A percentile compares a stretch with the other conserved stretches of the same genome.
Conservation (phyloP, 2,888 invertebrate species). For the Orchesella flavescens region DNA sequence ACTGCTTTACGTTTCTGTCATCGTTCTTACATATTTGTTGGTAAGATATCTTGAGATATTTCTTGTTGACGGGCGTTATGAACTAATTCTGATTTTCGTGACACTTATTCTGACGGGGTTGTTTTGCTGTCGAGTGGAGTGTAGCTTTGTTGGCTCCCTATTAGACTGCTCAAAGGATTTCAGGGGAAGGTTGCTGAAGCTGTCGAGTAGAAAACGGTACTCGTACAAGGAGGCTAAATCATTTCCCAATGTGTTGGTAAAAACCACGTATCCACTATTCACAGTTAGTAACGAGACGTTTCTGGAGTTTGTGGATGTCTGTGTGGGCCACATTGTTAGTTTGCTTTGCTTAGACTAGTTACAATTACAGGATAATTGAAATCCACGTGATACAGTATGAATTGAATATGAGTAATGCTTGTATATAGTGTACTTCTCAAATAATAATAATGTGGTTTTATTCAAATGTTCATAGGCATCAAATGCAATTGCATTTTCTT, state of each 20-base stretch:
- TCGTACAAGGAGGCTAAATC: conserved; percentile 17
- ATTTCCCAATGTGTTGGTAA: neutral
- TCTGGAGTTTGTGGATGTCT: conserved; percentile 30
- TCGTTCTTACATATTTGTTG: neutral
- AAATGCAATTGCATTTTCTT: too few relatives aligned
- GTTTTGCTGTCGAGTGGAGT: neutral
- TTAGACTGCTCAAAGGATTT: neutral
- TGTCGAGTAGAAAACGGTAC: neutral
- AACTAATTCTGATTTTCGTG: neutral
- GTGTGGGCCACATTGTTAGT: conserved; percentile 30
- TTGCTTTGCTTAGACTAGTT: conserved; percentile 1
- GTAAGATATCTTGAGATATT: neutral
- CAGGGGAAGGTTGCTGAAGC: neutral
- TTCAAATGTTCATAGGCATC: too few relatives aligned
- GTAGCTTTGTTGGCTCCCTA: conserved; percentile 12
- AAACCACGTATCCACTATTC: conserved; percentile 32
- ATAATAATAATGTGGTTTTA: too few relatives aligned
- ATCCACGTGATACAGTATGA: too few relatives aligned
- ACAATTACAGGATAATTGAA: too few relatives aligned
- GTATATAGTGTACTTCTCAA: too few relatives aligned
- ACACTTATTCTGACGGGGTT: neutral
- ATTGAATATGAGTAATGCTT: too few relatives aligned
- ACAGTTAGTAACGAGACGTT: conserved; percentile 26
- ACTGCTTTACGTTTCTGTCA: neutral
- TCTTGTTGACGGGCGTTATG: neutral